These are phyloP conservation scores for Gobio occitaniae DNA, from an alignment of 2,797 vertebrate genomes.

Conservation along the genomic window DNA sequence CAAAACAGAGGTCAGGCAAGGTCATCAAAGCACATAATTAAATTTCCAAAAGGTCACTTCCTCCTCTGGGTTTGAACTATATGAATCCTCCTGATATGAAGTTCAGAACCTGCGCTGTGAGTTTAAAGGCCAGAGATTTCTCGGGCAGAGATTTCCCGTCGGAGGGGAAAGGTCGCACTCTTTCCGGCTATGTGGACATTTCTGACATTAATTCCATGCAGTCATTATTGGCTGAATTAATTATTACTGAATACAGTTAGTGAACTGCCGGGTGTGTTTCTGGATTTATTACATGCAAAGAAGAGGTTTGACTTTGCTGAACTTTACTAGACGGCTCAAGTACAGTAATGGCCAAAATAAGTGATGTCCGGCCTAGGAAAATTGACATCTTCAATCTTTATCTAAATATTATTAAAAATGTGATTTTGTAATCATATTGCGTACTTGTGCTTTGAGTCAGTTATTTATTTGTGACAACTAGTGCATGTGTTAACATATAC, in stretches of 20 bases:
- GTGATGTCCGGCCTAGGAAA: not conserved
- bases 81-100: constrained; percentile 42
- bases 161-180: constrained; percentile 29
- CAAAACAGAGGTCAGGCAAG: constrained; percentile 26
- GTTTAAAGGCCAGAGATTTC: constrained; percentile 39
- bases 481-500: too few species aligned
- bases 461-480: not conserved
- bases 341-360: not conserved
- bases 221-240: constrained; percentile 20
- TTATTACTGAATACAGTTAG: constrained; percentile 10
- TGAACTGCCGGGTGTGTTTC: not conserved
- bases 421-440: not conserved
- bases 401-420: not conserved
- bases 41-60: constrained; percentile 49
- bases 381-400: not conserved
- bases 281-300: not conserved
- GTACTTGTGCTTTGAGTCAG: not conserved
- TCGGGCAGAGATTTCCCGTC: constrained; percentile 8
- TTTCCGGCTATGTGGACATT: constrained; percentile 1
- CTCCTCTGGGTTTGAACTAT: constrained; percentile 20
- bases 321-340: not conserved
- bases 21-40: constrained; percentile 49
- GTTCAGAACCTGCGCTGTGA: constrained; percentile 15
- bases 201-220: constrained; percentile 18
- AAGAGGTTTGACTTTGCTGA: not conserved